These are phyloP conservation scores for Prietella phreatophila DNA, from an alignment of 2,113 vertebrate species.

Conservation along the genomic window DNA sequence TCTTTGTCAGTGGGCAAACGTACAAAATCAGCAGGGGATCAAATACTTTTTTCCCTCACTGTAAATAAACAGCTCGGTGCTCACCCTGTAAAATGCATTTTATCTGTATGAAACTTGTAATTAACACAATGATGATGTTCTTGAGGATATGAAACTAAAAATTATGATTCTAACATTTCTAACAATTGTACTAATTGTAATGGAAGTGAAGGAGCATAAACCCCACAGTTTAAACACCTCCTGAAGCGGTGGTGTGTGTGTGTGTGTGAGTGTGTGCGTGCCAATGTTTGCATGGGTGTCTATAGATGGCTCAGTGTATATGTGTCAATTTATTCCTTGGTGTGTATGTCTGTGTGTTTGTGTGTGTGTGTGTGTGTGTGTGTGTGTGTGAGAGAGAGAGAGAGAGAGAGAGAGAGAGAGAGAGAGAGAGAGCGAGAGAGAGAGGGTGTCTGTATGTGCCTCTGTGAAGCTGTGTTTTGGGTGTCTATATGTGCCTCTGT, in stretches of 20 bases:
- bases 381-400: neutral
- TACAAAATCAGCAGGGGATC: too few relatives aligned
- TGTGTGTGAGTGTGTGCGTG: constrained; percentile 12
- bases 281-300: neutral
- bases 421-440: too few relatives aligned
- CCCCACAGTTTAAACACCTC: neutral
- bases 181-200: neutral
- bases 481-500: neutral
- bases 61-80: neutral
- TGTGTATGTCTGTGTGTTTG: neutral
- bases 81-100: neutral
- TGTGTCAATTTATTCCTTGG: neutral
- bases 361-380: constrained; percentile 32
- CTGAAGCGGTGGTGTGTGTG: too few relatives aligned
- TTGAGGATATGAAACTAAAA: neutral
- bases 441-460: constrained; percentile 43
- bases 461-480: neutral
- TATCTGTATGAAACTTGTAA: neutral
- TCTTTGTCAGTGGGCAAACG: too few relatives aligned
- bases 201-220: neutral
- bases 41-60: too few relatives aligned
- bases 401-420: too few relatives aligned
- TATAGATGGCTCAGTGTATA: neutral
- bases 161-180: neutral
- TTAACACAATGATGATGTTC: neutral